Conservation (phyloP, 1,140 invertebrate species). For the Penaeus indicus region DNA sequence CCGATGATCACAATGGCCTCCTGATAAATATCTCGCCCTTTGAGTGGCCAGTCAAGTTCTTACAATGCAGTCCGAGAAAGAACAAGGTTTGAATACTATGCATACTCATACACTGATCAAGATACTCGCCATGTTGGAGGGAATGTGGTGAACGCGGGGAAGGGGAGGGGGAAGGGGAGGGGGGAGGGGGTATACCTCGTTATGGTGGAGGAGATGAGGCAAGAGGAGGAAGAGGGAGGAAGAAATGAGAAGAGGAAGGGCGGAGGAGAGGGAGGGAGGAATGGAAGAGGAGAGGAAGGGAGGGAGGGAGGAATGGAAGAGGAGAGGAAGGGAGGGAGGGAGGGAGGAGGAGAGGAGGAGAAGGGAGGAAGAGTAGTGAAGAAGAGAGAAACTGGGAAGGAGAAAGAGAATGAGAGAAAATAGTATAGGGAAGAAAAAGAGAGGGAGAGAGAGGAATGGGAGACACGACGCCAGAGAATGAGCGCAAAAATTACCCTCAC, state of each 20-base stretch:
- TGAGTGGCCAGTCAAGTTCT: too few species aligned
- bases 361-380: neutral
- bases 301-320: neutral
- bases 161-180: neutral
- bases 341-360: neutral
- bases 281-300: too few species aligned
- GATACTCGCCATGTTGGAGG: too few species aligned
- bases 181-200: too few species aligned
- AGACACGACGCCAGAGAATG: neutral
- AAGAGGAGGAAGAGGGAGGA: neutral
- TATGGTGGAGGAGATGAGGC: neutral
- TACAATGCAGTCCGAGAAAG: too few species aligned
- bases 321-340: neutral
- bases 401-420: neutral
- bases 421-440: neutral
- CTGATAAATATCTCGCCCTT: too few species aligned
- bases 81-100: too few species aligned
- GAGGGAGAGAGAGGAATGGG: neutral
- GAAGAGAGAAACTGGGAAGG: neutral
- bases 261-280: neutral
- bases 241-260: neutral
- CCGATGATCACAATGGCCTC: too few species aligned
- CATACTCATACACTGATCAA: too few species aligned
- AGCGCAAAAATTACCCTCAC: neutral
- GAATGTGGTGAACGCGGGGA: neutral